A percentile compares a stretch with the other conserved stretches of the same genome.
These are phyloP conservation scores for Corythaeola cristata DNA, from an alignment of 2,113 vertebrate species.

Conservation along the genomic window DNA sequence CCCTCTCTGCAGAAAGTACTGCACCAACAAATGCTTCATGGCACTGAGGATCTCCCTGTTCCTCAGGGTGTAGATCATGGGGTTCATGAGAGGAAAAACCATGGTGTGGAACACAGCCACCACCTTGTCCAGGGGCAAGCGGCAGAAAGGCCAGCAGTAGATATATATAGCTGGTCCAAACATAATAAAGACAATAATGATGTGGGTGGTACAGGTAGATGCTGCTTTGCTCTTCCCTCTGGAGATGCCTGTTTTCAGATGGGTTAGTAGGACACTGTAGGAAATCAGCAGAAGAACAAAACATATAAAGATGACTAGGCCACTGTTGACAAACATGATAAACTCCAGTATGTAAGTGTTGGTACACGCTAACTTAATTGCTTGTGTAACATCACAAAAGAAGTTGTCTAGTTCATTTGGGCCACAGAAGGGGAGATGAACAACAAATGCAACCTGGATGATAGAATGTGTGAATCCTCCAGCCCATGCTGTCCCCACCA, in stretches of 20 bases:
- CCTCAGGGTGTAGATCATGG: slow-evolving; percentile 43
- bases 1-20: too few relatives aligned
- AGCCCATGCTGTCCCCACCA: neutral
- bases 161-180: slow-evolving; percentile 35
- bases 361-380: slow-evolving; percentile 38
- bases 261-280: slow-evolving; percentile 25
- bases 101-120: slow-evolving; percentile 44
- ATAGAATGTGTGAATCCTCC: neutral
- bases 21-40: neutral
- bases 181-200: slow-evolving; percentile 27
- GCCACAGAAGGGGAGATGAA: slow-evolving; percentile 19
- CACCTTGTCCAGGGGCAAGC: neutral
- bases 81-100: slow-evolving; percentile 43
- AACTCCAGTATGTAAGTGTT: neutral
- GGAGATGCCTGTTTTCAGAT: neutral
- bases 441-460: neutral
- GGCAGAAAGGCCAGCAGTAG: neutral
- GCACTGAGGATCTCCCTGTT: slow-evolving; percentile 46
- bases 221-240: slow-evolving; percentile 28
- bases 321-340: slow-evolving; percentile 8
- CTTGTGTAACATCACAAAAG: slow-evolving; percentile 53
- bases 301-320: neutral
- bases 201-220: slow-evolving; percentile 58
- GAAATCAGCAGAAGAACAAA: slow-evolving; percentile 41
- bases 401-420: slow-evolving; percentile 48